Evolutionary conservation across 2,113 vertebrate genomes (phyloP).

Genomic region (Salvelinus fontinalis): DNA sequence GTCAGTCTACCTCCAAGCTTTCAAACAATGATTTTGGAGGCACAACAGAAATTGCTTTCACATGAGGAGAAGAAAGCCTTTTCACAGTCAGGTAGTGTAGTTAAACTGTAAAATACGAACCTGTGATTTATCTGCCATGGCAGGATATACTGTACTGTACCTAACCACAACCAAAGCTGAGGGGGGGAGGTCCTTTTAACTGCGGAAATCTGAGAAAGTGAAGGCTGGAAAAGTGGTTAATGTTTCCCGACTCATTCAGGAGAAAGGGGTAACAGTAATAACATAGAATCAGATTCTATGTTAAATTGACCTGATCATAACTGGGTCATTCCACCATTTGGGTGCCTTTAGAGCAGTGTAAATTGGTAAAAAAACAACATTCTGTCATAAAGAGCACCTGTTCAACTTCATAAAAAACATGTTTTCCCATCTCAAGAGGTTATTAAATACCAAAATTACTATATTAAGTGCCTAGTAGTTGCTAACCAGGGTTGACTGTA

Average conservation of each 20-base stretch:
- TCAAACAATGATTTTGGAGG: slow-evolving; percentile 2
- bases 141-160: slow-evolving; percentile 2
- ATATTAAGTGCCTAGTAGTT: too few species aligned
- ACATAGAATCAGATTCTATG: background rate
- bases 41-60: slow-evolving; percentile 17
- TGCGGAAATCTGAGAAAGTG: background rate
- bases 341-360: too few species aligned
- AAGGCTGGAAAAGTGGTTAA: background rate
- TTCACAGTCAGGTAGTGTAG: slow-evolving; percentile 29
- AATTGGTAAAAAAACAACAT: too few species aligned
- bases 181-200: background rate
- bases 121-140: slow-evolving; percentile 39
- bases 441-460: too few species aligned
- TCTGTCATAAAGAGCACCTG: too few species aligned
- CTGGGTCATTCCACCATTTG: too few species aligned
- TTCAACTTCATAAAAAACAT: too few species aligned
- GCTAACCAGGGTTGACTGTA: too few species aligned
- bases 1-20: background rate
- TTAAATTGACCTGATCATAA: background rate
- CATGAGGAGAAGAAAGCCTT: slow-evolving; percentile 32
- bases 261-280: background rate
- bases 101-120: slow-evolving; percentile 2
- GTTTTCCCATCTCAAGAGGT: too few species aligned
- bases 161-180: background rate
- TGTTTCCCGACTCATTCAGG: background rate